These are phyloP conservation scores for Prietella phreatophila DNA, from an alignment of 2,113 vertebrate genomes.

Conservation along the genomic window DNA sequence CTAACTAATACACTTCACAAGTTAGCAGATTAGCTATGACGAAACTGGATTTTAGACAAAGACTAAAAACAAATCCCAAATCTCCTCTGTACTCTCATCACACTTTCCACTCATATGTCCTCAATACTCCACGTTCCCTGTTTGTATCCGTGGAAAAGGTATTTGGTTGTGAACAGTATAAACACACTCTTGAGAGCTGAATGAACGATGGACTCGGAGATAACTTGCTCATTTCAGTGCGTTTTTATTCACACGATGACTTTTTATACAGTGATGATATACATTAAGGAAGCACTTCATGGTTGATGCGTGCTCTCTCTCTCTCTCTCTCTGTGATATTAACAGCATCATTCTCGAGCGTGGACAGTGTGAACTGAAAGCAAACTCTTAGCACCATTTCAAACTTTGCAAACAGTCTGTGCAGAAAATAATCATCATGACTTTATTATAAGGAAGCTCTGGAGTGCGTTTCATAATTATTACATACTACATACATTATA, in stretches of 20 bases:
- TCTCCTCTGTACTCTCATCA: background rate
- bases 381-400: conserved; percentile 71
- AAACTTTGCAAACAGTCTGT: conserved; percentile 55
- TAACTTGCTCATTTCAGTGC: conserved; percentile 41
- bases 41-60: too few species aligned
- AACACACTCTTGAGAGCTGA: conserved; percentile 26
- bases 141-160: background rate
- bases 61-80: background rate
- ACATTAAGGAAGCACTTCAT: conserved; percentile 68
- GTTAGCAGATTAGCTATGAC: background rate
- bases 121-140: background rate
- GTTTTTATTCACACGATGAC: conserved; percentile 73
- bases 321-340: background rate
- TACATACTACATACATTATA: conserved; percentile 57
- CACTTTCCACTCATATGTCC: background rate
- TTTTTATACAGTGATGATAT: conserved; percentile 61
- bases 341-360: background rate
- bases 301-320: conserved; percentile 39
- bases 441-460: conserved; percentile 34
- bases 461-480: conserved; percentile 20
- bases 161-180: background rate
- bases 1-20: background rate
- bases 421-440: background rate
- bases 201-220: conserved; percentile 35
- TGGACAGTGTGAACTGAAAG: conserved; percentile 38